phyloP scores from a whole-genome alignment of 1,140 invertebrate genomes.

The Triops longicaudatus region DNA sequence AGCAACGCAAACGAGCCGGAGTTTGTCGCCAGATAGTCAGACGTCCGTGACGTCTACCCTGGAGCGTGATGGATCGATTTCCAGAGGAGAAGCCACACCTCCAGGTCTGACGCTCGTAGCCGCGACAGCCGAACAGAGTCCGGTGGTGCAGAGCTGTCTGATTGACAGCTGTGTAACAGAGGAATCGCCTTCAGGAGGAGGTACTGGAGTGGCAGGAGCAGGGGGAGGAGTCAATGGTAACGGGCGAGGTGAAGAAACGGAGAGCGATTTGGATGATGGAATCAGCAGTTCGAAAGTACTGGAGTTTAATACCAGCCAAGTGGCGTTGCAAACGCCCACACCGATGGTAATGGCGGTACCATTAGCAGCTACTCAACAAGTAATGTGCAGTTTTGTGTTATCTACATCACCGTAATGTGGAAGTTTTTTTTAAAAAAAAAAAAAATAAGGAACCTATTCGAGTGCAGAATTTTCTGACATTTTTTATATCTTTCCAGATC shows the following conservation, averaged over 20 bases:
- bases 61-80: not conserved
- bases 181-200: not conserved
- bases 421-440: not conserved
- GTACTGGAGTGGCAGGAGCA: not conserved
- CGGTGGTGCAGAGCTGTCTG: constrained; percentile 26
- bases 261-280: not conserved
- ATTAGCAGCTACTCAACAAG: not conserved
- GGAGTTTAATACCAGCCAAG: not conserved
- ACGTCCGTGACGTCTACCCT: constrained; percentile 10
- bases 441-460: no score
- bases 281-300: not conserved
- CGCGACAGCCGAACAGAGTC: constrained; percentile 15
- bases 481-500: not conserved
- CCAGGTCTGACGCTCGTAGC: not conserved
- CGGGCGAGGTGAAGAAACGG: not conserved
- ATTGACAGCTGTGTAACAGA: constrained; percentile 27
- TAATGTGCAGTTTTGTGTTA: not conserved
- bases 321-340: not conserved
- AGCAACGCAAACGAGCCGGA: not conserved
- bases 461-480: no score
- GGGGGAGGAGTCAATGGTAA: no score
- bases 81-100: constrained; percentile 28
- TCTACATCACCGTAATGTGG: not conserved
- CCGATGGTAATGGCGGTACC: not conserved
- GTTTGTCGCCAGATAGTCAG: not conserved